Evolutionary conservation across 2,888 invertebrate species (phyloP).

Genomic region (Cancer borealis): DNA sequence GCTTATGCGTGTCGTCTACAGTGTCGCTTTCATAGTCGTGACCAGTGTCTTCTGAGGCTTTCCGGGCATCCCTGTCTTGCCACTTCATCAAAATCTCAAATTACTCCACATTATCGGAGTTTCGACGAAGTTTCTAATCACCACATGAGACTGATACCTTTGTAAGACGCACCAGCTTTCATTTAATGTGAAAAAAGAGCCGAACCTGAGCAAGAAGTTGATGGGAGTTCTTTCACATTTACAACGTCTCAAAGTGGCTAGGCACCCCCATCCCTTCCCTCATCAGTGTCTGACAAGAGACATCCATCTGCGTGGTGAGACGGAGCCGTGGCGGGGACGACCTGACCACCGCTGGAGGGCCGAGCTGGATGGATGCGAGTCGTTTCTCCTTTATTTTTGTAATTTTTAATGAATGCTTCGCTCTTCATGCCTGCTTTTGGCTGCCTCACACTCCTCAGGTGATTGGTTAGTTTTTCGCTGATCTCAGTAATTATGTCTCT

Average conservation of each 20-base stretch:
- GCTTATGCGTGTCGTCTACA: neutral
- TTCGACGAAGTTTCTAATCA: neutral
- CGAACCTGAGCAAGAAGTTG: slow-evolving; percentile 14
- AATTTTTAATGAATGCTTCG: neutral
- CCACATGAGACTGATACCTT: neutral
- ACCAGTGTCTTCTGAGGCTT: neutral
- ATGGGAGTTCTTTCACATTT: slow-evolving; percentile 43
- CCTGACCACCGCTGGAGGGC: slow-evolving; percentile 15
- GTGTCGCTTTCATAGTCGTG: neutral
- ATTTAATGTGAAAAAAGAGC: neutral
- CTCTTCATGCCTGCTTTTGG: neutral
- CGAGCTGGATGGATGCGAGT: neutral
- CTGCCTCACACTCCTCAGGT: neutral
- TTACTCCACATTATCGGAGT: neutral
- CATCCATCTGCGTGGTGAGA: slow-evolving; percentile 52
- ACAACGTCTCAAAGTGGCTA: slow-evolving; percentile 33
- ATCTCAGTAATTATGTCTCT: neutral
- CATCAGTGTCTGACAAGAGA: slow-evolving; percentile 59
- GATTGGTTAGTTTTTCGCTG: neutral
- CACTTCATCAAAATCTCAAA: neutral
- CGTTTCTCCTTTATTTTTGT: neutral
- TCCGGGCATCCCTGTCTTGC: neutral
- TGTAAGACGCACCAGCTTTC: neutral
- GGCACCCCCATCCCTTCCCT: slow-evolving; percentile 20
- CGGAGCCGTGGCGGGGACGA: neutral